Conservation (phyloP, 1,140 invertebrate genomes). For the Euura saliciscinereae region DNA sequence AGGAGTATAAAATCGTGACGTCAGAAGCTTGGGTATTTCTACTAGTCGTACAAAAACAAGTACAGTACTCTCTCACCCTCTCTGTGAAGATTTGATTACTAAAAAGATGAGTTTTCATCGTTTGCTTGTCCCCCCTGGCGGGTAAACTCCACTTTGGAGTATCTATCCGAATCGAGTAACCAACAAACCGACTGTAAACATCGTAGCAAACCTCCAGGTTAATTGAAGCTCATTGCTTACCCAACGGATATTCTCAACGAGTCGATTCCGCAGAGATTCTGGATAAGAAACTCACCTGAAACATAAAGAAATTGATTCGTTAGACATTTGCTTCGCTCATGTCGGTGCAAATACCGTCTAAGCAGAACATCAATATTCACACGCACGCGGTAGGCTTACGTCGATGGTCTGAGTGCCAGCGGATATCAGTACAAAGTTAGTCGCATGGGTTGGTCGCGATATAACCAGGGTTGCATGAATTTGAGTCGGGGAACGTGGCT, state of each 20-base stretch:
- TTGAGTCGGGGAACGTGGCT: background rate
- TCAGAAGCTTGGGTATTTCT: background rate
- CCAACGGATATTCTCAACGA: too few species aligned
- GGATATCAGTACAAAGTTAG: slow-evolving; percentile 3
- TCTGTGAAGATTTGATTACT: background rate
- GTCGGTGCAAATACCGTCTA: too few species aligned
- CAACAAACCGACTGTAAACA: background rate
- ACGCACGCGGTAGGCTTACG: background rate
- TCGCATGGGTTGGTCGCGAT: background rate
- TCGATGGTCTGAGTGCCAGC: background rate
- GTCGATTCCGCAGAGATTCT: slow-evolving; percentile 23
- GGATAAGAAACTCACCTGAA: slow-evolving; percentile 30
- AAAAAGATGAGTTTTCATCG: slow-evolving; percentile 3
- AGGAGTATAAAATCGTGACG: background rate
- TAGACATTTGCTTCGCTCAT: background rate
- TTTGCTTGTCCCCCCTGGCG: background rate
- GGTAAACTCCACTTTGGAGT: background rate
- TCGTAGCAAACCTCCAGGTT: too few species aligned
- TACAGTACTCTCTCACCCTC: background rate
- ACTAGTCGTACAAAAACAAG: background rate
- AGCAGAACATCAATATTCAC: background rate
- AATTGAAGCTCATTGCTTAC: too few species aligned
- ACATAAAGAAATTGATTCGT: slow-evolving; percentile 19
- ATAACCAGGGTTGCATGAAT: background rate
- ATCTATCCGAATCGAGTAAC: background rate